phyloP scores from a whole-genome alignment of 2,797 vertebrate species.

The Telmatherina bonti region DNA sequence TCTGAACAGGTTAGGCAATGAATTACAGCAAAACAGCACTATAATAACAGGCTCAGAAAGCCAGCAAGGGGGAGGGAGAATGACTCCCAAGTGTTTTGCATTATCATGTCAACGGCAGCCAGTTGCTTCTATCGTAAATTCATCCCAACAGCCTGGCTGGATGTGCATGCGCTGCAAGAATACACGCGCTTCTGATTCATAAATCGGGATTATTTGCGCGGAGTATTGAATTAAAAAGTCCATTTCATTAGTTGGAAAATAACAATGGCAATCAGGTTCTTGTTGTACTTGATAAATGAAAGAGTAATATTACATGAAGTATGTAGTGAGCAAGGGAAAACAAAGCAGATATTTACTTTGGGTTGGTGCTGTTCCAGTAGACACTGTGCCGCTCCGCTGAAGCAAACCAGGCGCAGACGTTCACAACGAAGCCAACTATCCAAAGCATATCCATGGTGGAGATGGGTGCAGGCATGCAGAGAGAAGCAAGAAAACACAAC shows the following conservation, averaged over 20 bases:
- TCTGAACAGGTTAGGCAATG: conserved; percentile 51
- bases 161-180: conserved; percentile 55
- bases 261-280: not conserved
- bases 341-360: conserved; percentile 74
- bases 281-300: not conserved
- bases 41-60: conserved; percentile 52
- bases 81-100: conserved; percentile 55
- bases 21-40: conserved; percentile 61
- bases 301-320: not conserved
- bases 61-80: not conserved
- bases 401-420: conserved; percentile 73
- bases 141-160: conserved; percentile 48
- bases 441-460: conserved; percentile 82
- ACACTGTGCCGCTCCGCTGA: conserved; percentile 84
- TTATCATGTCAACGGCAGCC: conserved; percentile 76
- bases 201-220: not conserved
- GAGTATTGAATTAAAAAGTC: conserved; percentile 1
- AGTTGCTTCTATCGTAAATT: conserved; percentile 54
- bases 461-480: conserved; percentile 52
- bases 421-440: conserved; percentile 70
- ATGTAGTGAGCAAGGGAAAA: not conserved
- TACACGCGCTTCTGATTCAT: conserved; percentile 7
- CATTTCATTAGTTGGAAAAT: not conserved
- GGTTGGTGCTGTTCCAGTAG: conserved; percentile 86
- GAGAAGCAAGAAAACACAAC: conserved; percentile 27